Conservation (phyloP, 2,113 vertebrate species). For the Lanius collurio region DNA sequence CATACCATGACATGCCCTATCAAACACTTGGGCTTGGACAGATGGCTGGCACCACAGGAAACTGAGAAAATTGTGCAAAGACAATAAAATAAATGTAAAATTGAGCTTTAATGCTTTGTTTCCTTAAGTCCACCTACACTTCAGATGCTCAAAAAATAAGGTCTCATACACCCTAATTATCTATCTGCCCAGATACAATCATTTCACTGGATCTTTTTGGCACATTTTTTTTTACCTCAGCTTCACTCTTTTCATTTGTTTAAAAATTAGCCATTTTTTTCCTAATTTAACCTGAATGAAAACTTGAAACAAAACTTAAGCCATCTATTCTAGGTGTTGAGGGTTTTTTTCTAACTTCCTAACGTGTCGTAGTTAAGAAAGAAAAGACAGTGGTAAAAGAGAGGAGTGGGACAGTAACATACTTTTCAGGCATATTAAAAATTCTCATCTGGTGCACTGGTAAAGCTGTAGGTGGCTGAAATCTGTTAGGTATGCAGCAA, state of each 20-base stretch:
- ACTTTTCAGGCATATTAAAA: background rate
- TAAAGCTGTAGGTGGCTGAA: constrained; percentile 5
- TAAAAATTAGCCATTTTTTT: background rate
- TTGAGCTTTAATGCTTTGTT: constrained; percentile 18
- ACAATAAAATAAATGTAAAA: background rate
- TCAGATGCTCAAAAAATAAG: constrained; percentile 41
- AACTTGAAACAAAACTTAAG: background rate
- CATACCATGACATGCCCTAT: background rate
- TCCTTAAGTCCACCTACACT: constrained; percentile 36
- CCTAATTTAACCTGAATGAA: background rate
- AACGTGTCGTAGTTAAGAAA: background rate
- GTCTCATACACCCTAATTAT: background rate
- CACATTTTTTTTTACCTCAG: background rate
- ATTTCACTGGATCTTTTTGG: background rate
- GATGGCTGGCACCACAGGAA: constrained; percentile 4
- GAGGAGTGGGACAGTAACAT: background rate
- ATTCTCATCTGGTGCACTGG: background rate
- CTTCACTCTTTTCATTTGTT: background rate
- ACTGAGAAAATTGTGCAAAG: background rate
- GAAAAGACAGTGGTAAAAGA: background rate
- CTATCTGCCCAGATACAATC: background rate
- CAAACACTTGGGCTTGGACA: background rate
- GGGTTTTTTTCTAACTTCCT: background rate
- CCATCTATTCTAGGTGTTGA: background rate
- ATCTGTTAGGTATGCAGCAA: background rate